Conservation (phyloP, 2,888 invertebrate genomes). For the Didymodactylos carnosus region DNA sequence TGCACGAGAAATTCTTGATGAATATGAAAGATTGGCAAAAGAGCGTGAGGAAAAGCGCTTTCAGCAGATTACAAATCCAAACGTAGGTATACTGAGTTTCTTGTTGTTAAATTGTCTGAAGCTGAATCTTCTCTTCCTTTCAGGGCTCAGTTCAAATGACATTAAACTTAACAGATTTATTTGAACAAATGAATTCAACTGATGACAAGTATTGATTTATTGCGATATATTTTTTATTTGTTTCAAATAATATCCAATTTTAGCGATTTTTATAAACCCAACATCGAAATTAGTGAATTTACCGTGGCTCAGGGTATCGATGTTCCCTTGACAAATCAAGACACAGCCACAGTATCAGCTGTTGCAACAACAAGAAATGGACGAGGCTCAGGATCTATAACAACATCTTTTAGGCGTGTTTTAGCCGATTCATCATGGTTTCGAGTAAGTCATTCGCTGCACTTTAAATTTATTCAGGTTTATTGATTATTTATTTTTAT, state of each 20-base stretch:
- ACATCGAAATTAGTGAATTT: constrained; percentile 74
- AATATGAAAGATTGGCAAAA: constrained; percentile 58
- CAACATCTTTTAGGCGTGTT: constrained; percentile 53
- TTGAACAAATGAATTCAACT: constrained; percentile 38
- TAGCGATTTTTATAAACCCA: constrained; percentile 45
- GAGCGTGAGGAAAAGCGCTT: constrained; percentile 60
- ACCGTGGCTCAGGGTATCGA: constrained; percentile 76
- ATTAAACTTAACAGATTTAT: constrained; percentile 76
- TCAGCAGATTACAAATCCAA: constrained; percentile 73
- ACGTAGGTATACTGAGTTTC: constrained; percentile 26
- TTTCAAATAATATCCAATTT: no score
- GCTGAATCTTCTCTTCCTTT: constrained; percentile 3
- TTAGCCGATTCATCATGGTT: constrained; percentile 66
- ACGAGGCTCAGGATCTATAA: constrained; percentile 53
- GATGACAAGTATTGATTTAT: background rate
- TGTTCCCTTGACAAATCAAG: constrained; percentile 63
- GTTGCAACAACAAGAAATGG: constrained; percentile 51
- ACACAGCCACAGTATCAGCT: constrained; percentile 57
- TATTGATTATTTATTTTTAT: background rate
- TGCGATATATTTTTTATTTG: background rate
- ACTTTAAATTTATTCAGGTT: background rate
- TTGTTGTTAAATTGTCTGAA: background rate
- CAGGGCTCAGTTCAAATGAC: constrained; percentile 60
- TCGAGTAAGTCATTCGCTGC: constrained; percentile 41
- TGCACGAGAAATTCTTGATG: constrained; percentile 81